These are phyloP conservation scores for Parambassis ranga DNA, from an alignment of 2,797 vertebrate species.

Conservation along the genomic window DNA sequence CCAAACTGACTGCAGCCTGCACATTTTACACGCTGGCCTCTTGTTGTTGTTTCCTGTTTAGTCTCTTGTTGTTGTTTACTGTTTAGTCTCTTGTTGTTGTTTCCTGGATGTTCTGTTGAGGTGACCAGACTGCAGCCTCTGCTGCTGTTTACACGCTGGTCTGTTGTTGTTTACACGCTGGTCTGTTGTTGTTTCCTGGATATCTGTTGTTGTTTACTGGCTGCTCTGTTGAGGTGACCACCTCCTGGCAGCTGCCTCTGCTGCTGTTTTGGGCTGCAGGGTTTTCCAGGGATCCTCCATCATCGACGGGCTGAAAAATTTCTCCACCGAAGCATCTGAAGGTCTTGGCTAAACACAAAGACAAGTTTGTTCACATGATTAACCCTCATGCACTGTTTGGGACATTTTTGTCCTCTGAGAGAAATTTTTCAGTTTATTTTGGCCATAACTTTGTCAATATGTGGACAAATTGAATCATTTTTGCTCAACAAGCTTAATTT, in stretches of 20 bases:
- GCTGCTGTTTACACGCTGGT: too few relatives aligned
- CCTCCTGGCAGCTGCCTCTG: neutral
- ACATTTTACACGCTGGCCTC: too few relatives aligned
- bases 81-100: neutral
- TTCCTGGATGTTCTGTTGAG: neutral
- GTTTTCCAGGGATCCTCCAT: constrained; percentile 54
- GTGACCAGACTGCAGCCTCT: neutral
- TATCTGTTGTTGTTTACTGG: neutral
- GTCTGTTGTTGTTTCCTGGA: neutral
- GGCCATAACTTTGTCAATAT: too few relatives aligned
- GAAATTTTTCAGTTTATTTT: too few relatives aligned
- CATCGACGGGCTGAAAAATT: constrained; percentile 56
- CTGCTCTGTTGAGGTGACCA: too few relatives aligned
- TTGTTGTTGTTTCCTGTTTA: too few relatives aligned
- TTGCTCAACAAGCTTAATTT: too few relatives aligned
- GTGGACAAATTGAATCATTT: too few relatives aligned
- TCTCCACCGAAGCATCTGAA: constrained; percentile 31
- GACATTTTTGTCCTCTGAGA: too few relatives aligned
- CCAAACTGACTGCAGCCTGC: too few relatives aligned
- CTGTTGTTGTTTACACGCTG: neutral
- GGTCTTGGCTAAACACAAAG: constrained; percentile 10
- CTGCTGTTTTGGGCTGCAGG: neutral
- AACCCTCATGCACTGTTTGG: too few relatives aligned
- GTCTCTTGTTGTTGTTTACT: too few relatives aligned
- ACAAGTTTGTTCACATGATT: neutral